Conservation (phyloP, 2,888 invertebrate genomes). For the Ichneumoninae sp. region DNA sequence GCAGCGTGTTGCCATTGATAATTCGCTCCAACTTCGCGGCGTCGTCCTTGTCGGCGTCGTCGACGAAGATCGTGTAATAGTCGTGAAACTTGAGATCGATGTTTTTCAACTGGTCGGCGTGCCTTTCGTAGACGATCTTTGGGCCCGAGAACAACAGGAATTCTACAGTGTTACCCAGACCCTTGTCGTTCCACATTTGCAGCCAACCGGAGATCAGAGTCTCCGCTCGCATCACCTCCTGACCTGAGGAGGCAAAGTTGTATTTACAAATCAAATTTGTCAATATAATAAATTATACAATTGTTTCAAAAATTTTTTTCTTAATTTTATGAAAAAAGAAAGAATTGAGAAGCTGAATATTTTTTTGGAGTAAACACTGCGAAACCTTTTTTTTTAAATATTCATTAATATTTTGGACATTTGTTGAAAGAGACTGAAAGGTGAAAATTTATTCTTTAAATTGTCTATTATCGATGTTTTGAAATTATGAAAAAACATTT, state of each 20-base stretch:
- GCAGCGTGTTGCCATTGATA: conserved; percentile 59
- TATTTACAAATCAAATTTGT: not conserved
- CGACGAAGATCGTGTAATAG: conserved; percentile 74
- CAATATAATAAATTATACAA: not conserved
- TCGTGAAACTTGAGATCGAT: conserved; percentile 75
- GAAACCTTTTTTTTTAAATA: no score
- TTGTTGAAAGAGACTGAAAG: no score
- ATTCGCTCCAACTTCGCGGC: conserved; percentile 70
- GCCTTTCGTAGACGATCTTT: conserved; percentile 69
- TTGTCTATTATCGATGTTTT: no score
- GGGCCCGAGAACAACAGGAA: conserved; percentile 78
- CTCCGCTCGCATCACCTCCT: conserved; percentile 73
- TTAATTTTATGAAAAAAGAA: not conserved
- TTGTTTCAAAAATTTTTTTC: conserved; percentile 22
- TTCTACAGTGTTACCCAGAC: conserved; percentile 67
- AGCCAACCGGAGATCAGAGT: conserved; percentile 79
- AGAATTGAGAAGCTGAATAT: not conserved
- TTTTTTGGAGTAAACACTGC: not conserved
- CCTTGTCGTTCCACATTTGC: conserved; percentile 72
- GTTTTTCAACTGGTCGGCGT: conserved; percentile 65
- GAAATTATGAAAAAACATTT: no score
- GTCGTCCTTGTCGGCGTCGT: conserved; percentile 70
- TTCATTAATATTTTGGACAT: no score
- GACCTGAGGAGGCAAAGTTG: conserved; percentile 69
- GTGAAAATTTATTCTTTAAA: no score